phyloP scores from a whole-genome alignment of 2,113 vertebrate genomes.

The Psilopsiagon aymara region DNA sequence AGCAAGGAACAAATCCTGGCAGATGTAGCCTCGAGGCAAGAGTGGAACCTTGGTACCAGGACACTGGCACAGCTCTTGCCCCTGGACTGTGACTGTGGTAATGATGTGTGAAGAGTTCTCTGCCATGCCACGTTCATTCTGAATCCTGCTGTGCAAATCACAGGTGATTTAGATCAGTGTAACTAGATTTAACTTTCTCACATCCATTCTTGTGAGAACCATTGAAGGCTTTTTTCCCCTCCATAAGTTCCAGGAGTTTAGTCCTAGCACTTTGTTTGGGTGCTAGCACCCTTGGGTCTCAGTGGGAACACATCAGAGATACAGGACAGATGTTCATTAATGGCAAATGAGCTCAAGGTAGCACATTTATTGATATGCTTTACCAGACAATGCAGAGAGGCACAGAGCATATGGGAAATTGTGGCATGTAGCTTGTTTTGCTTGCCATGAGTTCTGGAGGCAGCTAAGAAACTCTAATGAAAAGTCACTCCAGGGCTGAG shows the following conservation, averaged over 20 bases:
- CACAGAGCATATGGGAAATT: neutral
- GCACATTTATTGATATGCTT: conserved; percentile 20
- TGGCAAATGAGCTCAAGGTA: conserved; percentile 11
- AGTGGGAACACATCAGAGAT: neutral
- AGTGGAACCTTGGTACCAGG: neutral
- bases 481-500: neutral
- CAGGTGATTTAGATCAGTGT: neutral
- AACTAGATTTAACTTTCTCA: neutral
- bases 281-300: neutral
- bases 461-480: neutral
- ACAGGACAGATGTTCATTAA: neutral
- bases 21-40: neutral
- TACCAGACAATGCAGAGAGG: neutral
- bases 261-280: neutral
- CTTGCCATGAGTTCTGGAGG: neutral
- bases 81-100: neutral
- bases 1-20: neutral
- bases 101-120: neutral
- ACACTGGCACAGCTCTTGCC: neutral
- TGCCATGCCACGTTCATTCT: neutral
- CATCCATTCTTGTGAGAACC: neutral
- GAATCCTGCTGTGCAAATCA: neutral
- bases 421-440: neutral
- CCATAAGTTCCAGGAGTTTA: neutral
- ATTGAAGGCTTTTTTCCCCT: neutral